These are phyloP conservation scores for Pollimyrus isidori DNA, from an alignment of 2,113 vertebrate genomes.

Conservation along the genomic window DNA sequence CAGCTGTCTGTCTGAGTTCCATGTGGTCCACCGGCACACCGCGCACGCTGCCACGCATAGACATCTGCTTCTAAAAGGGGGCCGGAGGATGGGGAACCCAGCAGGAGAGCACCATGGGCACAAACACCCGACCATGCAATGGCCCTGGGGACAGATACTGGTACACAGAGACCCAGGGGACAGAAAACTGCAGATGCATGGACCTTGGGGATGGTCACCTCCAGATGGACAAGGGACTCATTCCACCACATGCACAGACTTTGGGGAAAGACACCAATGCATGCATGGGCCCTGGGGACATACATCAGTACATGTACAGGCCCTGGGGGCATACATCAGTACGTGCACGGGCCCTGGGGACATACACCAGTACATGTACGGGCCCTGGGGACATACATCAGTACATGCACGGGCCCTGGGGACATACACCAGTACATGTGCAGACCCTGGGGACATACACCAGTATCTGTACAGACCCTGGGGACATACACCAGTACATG, in stretches of 20 bases:
- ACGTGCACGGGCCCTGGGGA: not conserved
- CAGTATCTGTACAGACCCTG: no score
- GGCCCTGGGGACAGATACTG: not conserved
- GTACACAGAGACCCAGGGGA: not conserved
- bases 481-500: no score
- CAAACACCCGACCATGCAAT: not conserved
- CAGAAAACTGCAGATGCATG: not conserved
- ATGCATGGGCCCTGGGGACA: not conserved
- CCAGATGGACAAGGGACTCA: not conserved
- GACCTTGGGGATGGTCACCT: not conserved
- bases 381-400: no score
- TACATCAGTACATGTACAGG: not conserved
- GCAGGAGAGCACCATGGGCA: not conserved
- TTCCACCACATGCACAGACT: not conserved
- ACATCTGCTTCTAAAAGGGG: not conserved
- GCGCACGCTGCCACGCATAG: not conserved
- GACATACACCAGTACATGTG: not conserved
- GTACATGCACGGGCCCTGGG: not conserved
- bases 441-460: not conserved
- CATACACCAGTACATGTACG: not conserved
- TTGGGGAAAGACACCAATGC: not conserved
- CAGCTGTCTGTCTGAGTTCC: slow-evolving; percentile 5
- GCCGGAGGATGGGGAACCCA: not conserved
- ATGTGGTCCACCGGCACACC: not conserved
- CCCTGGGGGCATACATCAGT: no score